Evolutionary conservation across 2,888 invertebrate genomes (phyloP).

Genomic region (Lissocephala sabroskyi): DNA sequence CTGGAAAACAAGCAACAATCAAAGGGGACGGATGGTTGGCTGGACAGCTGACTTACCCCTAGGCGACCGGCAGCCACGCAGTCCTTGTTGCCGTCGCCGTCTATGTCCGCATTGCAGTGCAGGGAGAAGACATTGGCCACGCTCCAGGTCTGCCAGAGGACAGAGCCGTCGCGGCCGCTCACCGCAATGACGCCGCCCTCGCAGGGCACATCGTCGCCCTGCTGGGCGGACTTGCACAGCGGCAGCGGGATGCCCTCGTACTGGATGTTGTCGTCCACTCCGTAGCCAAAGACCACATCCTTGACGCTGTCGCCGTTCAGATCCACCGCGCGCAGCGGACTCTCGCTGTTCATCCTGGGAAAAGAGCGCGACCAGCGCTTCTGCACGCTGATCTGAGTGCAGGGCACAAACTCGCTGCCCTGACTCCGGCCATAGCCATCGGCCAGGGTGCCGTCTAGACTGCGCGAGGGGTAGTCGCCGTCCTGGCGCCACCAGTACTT

Average conservation of each 20-base stretch:
- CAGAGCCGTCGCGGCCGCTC: constrained; percentile 80
- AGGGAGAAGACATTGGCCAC: constrained; percentile 82
- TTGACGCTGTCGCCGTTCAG: constrained; percentile 81
- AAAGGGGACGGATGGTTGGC: not conserved
- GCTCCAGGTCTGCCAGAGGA: constrained; percentile 84
- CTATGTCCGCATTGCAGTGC: constrained; percentile 81
- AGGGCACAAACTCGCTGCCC: constrained; percentile 69
- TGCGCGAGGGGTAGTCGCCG: constrained; percentile 20
- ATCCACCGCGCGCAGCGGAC: constrained; percentile 81
- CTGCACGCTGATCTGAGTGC: constrained; percentile 70
- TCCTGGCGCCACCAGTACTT: constrained; percentile 75
- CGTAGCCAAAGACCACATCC: constrained; percentile 85
- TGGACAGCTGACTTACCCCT: constrained; percentile 74
- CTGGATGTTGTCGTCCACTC: constrained; percentile 75
- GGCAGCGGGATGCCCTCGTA: constrained; percentile 76
- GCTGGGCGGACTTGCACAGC: constrained; percentile 76
- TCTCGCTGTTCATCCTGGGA: constrained; percentile 82
- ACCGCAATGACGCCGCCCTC: constrained; percentile 84
- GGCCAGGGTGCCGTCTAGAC: constrained; percentile 11
- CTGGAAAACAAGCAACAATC: no score
- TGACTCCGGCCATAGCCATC: constrained; percentile 49
- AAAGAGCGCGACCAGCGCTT: constrained; percentile 79
- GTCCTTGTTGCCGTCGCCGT: constrained; percentile 79
- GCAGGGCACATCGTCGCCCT: constrained; percentile 79
- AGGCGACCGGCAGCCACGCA: constrained; percentile 83